Evolutionary conservation across 2,797 vertebrate species (phyloP), one percentile per base, ranked within the genome.

Genomic region (Lagodon rhomboides): DNA sequence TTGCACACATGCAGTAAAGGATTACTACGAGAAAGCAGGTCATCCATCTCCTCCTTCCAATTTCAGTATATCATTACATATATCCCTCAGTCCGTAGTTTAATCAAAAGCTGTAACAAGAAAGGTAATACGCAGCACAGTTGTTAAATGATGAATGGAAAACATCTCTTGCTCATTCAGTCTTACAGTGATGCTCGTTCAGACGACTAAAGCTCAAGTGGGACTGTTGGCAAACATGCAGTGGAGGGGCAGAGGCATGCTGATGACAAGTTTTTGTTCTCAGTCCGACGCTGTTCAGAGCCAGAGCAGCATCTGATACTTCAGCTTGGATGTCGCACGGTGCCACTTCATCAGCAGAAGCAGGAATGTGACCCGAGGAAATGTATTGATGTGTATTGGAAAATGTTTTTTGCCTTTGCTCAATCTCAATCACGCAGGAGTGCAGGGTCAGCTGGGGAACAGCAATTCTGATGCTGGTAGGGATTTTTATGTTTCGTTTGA

Each of bases 141-240:
- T 22, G 3, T 18, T 50, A 20, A 66, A n/a, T 30, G 47, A 56
- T 34, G 4, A 58, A 23, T 18, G 46, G 20, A 68, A 78, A 71
- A 51, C 34, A 63, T 34, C 25, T 49, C 20, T 50, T 25, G 20
- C 64, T 70, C 55, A 77, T 63, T 17, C 27, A 73, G 53, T 55
- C n/a, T 61, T 13, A 58, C 10, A 0, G 47, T 44, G 63, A 65
- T 34, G 59, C 34, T 80, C 17, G 47, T 73, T 70, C 38, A 59
- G 49, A 46, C 5, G 47, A 56, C 64, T 13, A 3, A 12, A 23
- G 34, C 27, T 78, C 22, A 54, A 63, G 65, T 25, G 69, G 47
- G 54, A 59, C 46, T 60, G 68, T 75, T n/a, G 51, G 72, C 44
- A 67, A 85, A 77, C 20, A 60, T 61, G 67, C 55, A 68, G 23